Base-by-base conservation (phyloP, 2,797 vertebrate species). In the Etheostoma nigrum region DNA sequence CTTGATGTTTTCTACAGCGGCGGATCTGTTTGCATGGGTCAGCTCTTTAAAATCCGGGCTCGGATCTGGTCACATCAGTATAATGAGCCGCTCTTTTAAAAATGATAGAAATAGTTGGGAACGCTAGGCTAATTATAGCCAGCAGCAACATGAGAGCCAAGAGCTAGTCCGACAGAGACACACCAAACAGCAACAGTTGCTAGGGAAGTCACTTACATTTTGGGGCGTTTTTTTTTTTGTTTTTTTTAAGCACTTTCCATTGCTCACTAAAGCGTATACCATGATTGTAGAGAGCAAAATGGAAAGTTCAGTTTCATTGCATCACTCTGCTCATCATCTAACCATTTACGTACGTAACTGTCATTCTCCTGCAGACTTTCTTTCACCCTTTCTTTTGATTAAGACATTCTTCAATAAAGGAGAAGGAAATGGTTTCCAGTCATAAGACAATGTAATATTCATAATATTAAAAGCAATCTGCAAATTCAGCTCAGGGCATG, bases 161-260 rank as follows among this genome's bases (percentile, higher is more conserved):
- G 73, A 81, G 71, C 59, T 18, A 18, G 67, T 19, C 76, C 4
- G 44, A 57, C 52, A 44, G 76, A 78, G 67, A 54, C 79, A 78
- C 69, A 65, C 82, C 71, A 92, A 93, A 93, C 86, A 93, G 87
- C 75, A 89, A 90, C 82, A 4, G 93, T 93, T 90, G 84, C 91
- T 90, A 88, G 3, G 91, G 90, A 88, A 87, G 71, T 84, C 61
- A 0, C 76, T 52, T 53, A 49, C 48, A 67, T 77, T 85, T 84
- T 61, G n/a, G 42, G 66, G 30, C 0, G 12, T 10, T 72, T 81
- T 40, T 58, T 8, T 36, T 40, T 40, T 27, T 19, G 6, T 19
- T 63, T n/a, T 13, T 47, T n/a, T 42, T 4, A 4, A 2, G 6
- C 14, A 1, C 48, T 73, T 19, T 12, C 61, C 30, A 67, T 16